These are phyloP conservation scores for Parambassis ranga DNA, from an alignment of 2,797 vertebrate species.

Conservation along the genomic window DNA sequence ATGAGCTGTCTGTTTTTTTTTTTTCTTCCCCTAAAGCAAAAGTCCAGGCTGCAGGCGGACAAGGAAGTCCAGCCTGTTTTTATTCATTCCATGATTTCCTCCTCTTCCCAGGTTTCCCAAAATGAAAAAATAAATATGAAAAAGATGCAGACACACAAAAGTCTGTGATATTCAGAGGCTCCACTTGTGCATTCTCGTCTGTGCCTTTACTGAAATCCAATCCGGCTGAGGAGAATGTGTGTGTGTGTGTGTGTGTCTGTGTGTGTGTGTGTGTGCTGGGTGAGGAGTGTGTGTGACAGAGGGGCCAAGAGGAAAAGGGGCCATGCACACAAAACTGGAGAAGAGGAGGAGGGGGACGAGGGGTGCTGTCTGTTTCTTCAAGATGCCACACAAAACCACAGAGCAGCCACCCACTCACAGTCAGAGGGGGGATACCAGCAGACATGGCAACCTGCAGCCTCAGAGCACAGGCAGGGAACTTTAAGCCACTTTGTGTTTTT, in stretches of 20 bases:
- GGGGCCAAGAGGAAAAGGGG: conserved; percentile 57
- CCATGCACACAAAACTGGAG: conserved; percentile 29
- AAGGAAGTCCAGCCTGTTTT: conserved; percentile 42
- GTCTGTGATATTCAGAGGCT: conserved; percentile 72
- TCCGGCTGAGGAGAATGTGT: conserved; percentile 41
- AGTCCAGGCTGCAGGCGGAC: conserved; percentile 32
- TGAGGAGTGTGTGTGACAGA: conserved; percentile 6
- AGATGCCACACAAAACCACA: conserved; percentile 59
- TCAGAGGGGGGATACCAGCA: conserved; percentile 31
- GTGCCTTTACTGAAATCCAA: conserved; percentile 77
- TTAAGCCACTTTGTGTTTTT: conserved; percentile 35
- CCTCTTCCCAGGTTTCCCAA: conserved; percentile 12
- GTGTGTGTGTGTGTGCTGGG: conserved; percentile 20
- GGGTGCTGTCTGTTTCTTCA: conserved; percentile 36
- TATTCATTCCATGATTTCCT: conserved; percentile 22
- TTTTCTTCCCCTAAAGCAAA: conserved; percentile 31
- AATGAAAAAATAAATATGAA: conserved; percentile 57
- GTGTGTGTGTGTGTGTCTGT: conserved; percentile 27
- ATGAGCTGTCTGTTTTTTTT: conserved; percentile 42
- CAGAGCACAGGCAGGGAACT: conserved; percentile 12
- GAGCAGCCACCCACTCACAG: conserved; percentile 42
- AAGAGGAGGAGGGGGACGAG: conserved; percentile 2
- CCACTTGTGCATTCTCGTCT: conserved; percentile 80
- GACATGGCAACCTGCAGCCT: conserved; percentile 46
- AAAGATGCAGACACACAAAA: conserved; percentile 48